Conservation (phyloP, 2,113 vertebrate species). For the Suricata suricatta region DNA sequence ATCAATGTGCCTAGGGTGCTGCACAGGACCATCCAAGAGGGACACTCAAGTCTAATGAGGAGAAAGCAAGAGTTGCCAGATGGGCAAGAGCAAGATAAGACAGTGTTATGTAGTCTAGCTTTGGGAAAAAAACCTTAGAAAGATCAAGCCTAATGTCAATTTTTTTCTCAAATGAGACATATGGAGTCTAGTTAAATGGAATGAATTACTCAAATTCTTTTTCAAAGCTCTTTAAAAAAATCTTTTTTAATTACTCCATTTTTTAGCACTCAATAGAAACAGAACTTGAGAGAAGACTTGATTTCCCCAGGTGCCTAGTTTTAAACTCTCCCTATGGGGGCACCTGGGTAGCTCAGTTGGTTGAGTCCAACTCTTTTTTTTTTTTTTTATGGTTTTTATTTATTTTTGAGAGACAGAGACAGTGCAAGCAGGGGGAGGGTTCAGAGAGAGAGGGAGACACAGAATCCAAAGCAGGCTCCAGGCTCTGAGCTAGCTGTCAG, state of each 20-base stretch:
- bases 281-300: not conserved
- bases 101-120: not conserved
- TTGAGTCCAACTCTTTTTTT: too few species aligned
- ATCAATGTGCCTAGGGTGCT: not conserved
- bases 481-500: too few species aligned
- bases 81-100: not conserved
- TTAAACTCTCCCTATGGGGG: not conserved
- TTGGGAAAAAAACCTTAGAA: not conserved
- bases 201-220: not conserved
- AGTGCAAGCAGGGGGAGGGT: too few species aligned
- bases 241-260: not conserved
- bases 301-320: accelerated
- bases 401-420: too few species aligned
- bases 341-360: too few species aligned
- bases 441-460: too few species aligned
- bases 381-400: too few species aligned
- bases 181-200: not conserved
- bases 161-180: not conserved
- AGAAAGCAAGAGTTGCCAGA: not conserved
- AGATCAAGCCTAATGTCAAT: not conserved
- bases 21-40: not conserved
- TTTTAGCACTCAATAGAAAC: not conserved
- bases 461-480: too few species aligned
- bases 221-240: not conserved
- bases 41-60: not conserved